Evolutionary conservation across 2,888 invertebrate species (phyloP).

Genomic region (Phaedon cochleariae): DNA sequence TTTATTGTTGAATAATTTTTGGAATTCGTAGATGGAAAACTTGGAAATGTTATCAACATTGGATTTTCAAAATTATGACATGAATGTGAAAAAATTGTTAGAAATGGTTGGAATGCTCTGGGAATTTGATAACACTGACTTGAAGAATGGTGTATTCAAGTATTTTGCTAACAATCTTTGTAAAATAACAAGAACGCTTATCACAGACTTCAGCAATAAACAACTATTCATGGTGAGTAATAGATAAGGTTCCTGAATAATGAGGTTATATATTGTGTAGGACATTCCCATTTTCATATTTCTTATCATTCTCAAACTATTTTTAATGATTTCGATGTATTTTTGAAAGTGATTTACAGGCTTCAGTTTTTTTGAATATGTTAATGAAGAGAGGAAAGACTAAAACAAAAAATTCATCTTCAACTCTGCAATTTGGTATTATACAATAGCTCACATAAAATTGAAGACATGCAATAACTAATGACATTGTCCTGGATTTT

Average conservation of each 20-base stretch:
- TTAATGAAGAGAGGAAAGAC: too few relatives aligned
- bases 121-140: conserved; percentile 27
- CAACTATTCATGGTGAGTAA: conserved; percentile 37
- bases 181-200: conserved; percentile 41
- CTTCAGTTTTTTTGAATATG: too few relatives aligned
- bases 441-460: too few relatives aligned
- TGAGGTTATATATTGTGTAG: background rate
- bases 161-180: conserved; percentile 44
- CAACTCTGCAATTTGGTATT: too few relatives aligned
- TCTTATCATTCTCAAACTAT: background rate
- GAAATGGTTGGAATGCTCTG: conserved; percentile 27
- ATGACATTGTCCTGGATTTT: too few relatives aligned
- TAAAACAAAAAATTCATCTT: too few relatives aligned
- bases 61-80: conserved; percentile 20
- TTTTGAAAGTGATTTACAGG: too few relatives aligned
- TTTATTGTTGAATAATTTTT: background rate
- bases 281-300: background rate
- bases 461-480: too few relatives aligned
- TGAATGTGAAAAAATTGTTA: conserved; percentile 23
- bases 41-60: conserved; percentile 29
- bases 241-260: background rate
- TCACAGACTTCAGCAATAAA: conserved; percentile 31
- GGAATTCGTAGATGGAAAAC: conserved; percentile 27
- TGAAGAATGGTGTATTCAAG: conserved; percentile 42
- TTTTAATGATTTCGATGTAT: too few relatives aligned